phyloP scores from a whole-genome alignment of 2,113 vertebrate species.

The Oplegnathus fasciatus region DNA sequence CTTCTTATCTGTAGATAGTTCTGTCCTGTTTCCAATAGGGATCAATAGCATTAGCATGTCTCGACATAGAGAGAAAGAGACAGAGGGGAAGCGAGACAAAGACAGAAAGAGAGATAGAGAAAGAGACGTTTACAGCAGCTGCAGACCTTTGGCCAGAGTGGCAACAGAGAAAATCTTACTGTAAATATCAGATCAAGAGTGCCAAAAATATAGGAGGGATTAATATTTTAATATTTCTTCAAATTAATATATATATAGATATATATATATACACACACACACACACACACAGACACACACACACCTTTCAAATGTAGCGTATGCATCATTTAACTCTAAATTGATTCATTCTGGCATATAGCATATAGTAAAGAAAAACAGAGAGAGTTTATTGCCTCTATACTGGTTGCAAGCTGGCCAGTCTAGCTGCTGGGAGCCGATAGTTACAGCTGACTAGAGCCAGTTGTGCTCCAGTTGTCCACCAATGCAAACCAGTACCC shows the following conservation, averaged over 20 bases:
- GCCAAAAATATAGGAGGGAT: neutral
- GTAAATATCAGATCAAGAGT: neutral
- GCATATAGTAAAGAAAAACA: too few species aligned
- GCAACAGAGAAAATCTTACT: neutral
- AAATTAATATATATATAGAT: neutral
- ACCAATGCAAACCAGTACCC: neutral
- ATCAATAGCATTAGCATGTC: constrained; percentile 76
- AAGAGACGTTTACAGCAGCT: constrained; percentile 10
- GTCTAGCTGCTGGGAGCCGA: neutral
- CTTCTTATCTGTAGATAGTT: constrained; percentile 67
- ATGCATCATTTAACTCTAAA: neutral
- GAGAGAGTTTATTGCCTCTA: neutral
- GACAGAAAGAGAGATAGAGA: neutral
- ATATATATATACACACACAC: too few species aligned
- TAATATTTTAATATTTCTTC: neutral
- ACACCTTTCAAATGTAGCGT: neutral
- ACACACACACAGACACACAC: too few species aligned
- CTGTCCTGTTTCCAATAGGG: constrained; percentile 63
- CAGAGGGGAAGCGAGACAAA: neutral
- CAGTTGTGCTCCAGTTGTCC: neutral
- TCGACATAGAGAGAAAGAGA: constrained; percentile 41
- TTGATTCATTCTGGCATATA: neutral
- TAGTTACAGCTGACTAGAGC: neutral
- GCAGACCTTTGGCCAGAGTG: constrained; percentile 20
- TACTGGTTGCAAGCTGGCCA: neutral